Conservation (phyloP, 2,797 vertebrate genomes). For the Artibeus lituratus region DNA sequence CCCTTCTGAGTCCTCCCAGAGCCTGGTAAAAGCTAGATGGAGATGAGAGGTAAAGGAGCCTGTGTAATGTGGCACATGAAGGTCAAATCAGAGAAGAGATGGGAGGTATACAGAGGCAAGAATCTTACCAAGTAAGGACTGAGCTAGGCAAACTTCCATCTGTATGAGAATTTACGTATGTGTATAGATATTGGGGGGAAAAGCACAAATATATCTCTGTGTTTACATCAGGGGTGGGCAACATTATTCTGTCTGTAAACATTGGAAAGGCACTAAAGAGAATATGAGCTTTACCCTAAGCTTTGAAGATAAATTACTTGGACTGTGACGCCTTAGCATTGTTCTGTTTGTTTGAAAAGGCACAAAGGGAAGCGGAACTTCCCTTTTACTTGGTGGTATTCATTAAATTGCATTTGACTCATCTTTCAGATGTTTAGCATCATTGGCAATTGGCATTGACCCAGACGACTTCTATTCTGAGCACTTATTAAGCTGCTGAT, state of each 20-base stretch:
- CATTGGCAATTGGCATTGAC: neutral
- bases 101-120: neutral
- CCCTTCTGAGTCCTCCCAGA: neutral
- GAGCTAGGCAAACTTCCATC: neutral
- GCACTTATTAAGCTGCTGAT: neutral
- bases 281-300: neutral
- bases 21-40: neutral
- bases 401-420: neutral
- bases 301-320: neutral
- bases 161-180: neutral
- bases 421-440: neutral
- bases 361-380: neutral
- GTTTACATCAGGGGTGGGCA: neutral
- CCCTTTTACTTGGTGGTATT: neutral
- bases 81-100: neutral
- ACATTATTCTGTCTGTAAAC: neutral
- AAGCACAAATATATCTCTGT: neutral
- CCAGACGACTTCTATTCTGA: neutral
- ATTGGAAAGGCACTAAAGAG: neutral
- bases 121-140: neutral
- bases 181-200: neutral
- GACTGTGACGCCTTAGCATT: neutral
- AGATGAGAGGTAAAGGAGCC: neutral
- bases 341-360: neutral
- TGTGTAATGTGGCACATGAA: neutral